Evolutionary conservation across 2,113 vertebrate species (phyloP), one percentile per base, ranked within the genome.

Genomic region (Spea multiplicata): DNA sequence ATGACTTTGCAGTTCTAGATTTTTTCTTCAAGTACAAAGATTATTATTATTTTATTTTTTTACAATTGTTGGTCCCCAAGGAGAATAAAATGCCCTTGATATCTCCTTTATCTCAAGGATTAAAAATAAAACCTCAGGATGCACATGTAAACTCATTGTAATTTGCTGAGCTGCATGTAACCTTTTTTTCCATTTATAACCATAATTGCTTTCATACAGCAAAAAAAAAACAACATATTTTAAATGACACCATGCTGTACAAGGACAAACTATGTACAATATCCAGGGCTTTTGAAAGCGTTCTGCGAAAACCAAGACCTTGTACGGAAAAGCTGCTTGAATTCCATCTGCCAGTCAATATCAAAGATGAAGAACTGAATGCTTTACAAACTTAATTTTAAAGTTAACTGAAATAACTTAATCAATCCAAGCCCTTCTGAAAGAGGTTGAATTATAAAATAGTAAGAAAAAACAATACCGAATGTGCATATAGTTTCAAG

Each of bases 51-150:
- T 30, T 30, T n/a, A n/a, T 30, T 30, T 30, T 30, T 30, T 30
- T 30, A 30, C 30, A 30, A 30, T 30, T 66, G 46, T 48, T 62
- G 62, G 46, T 59, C 13, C n/a, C 50, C n/a, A 8, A 70, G 69
- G 14, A 66, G 76, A 73, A 81, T 62, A 67, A 80, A 55, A 14
- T 82, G 78, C 84, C 81, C 85, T 89, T 87, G 83, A 86, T 86
- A 64, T 47, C 71, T 84, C 82, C 90, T 88, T 88, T 55, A 84
- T 87, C 73, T 87, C 78, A 81, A 81, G 64, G 74, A 66, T 84
- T 84, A 79, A 74, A 84, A 83, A 7, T 45, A 85, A 79, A 80
- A 80, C 64, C 72, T 83, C 57, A 78, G 83, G 66, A 9, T 69
- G 71, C 6, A 80, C 81, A 72, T 85, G 55, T 82, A 87, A 84